A percentile compares a stretch with the other conserved stretches of the same genome.
Evolutionary conservation across 2,797 vertebrate genomes (phyloP).

Genomic region (Taeniopygia guttata): DNA sequence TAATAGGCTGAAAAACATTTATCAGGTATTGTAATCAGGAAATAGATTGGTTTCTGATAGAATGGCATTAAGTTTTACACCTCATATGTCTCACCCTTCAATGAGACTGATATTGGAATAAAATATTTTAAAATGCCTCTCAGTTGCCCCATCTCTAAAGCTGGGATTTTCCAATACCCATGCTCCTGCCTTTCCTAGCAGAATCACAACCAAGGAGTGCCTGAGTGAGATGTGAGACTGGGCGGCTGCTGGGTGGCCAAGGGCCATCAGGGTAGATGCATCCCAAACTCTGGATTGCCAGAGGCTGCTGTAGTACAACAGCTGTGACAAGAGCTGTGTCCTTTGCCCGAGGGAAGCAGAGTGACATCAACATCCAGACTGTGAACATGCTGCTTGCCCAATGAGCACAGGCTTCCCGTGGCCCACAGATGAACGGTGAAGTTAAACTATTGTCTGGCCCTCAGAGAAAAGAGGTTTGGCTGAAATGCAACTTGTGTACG

Average conservation of each 20-base stretch:
- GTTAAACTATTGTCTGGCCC: neutral
- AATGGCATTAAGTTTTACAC: neutral
- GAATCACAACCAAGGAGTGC: neutral
- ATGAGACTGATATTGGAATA: neutral
- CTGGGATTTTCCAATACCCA: neutral
- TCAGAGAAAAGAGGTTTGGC: neutral
- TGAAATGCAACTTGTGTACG: rapidly evolving
- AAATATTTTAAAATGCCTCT: neutral
- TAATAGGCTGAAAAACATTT: neutral
- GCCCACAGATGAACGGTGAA: neutral
- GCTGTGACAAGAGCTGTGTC: neutral
- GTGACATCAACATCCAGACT: neutral
- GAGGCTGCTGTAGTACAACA: neutral
- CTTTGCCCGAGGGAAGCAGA: neutral
- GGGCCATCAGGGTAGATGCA: neutral
- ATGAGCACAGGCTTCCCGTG: neutral
- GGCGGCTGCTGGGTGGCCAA: neutral
- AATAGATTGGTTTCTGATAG: neutral
- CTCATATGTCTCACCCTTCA: neutral
- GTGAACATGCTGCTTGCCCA: rapidly evolving
- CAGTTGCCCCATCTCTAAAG: neutral
- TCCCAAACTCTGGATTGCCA: neutral
- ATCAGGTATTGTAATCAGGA: neutral
- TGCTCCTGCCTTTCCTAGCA: neutral
- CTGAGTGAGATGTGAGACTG: neutral